Conservation (phyloP, 2,888 invertebrate genomes). For the Prostheceraeus crozeri region DNA sequence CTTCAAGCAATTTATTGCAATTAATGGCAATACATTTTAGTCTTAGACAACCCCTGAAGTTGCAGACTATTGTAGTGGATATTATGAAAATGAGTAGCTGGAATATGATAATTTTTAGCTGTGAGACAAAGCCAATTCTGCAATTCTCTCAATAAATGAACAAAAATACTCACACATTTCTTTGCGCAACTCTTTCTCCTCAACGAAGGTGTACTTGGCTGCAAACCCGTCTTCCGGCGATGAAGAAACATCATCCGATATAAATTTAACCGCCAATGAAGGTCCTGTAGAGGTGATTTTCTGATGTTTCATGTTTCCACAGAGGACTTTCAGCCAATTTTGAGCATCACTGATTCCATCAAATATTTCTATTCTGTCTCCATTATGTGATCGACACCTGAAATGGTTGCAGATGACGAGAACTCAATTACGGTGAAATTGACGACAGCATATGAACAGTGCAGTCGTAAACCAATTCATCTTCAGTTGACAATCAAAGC, state of each 20-base stretch:
- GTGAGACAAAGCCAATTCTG: no score
- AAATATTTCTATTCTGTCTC: neutral
- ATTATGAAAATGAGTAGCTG: no score
- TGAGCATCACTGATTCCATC: conserved; percentile 2
- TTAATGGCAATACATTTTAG: no score
- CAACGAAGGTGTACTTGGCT: neutral
- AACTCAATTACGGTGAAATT: neutral
- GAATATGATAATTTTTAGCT: no score
- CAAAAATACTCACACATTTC: no score
- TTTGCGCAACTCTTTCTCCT: neutral
- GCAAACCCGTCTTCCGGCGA: neutral
- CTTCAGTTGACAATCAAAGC: no score
- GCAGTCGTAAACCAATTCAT: no score
- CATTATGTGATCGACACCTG: conserved; percentile 14
- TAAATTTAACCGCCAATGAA: neutral
- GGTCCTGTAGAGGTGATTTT: conserved; percentile 1
- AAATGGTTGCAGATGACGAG: neutral
- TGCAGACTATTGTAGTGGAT: no score
- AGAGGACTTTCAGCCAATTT: neutral
- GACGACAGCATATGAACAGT: neutral
- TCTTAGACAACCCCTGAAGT: no score
- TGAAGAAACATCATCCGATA: neutral
- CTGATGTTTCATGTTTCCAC: neutral
- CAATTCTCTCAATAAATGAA: no score
- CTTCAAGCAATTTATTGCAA: no score